These are phyloP conservation scores for Oreochromis grahami DNA, from an alignment of 2,797 vertebrate species.

Conservation along the genomic window DNA sequence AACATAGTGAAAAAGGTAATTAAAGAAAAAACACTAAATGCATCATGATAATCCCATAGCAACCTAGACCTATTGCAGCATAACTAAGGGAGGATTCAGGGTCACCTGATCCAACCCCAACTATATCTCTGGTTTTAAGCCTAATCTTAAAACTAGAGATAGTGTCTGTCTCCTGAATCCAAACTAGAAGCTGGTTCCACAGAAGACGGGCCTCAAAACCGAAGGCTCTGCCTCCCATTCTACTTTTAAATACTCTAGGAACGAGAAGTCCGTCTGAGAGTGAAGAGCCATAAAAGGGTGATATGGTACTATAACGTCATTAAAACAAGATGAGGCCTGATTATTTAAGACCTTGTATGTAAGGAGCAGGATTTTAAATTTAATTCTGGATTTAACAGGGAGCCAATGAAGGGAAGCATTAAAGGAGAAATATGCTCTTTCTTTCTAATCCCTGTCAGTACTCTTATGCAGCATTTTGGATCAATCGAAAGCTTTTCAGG, in stretches of 20 bases:
- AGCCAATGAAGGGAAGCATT: background rate
- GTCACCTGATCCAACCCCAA: background rate
- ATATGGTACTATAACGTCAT: background rate
- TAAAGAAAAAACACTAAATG: background rate
- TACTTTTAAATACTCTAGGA: background rate
- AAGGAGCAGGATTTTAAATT: background rate
- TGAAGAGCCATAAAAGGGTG: background rate
- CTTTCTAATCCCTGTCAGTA: background rate
- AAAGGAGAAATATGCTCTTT: rapidly evolving
- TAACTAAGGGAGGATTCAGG: background rate
- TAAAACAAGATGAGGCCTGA: background rate
- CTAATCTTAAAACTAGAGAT: background rate
- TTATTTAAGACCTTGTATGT: background rate
- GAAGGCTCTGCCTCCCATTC: background rate
- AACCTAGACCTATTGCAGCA: background rate
- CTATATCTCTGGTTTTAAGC: background rate
- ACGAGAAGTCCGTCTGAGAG: background rate
- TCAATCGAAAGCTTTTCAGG: background rate
- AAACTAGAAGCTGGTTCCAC: background rate
- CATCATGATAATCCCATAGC: background rate
- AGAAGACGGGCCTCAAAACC: rapidly evolving
- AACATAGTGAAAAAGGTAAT: background rate
- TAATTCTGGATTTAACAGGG: background rate
- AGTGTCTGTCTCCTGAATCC: background rate
- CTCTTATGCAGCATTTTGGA: background rate